Conservation (phyloP, 2,113 vertebrate genomes). For the Antigone vipio region DNA sequence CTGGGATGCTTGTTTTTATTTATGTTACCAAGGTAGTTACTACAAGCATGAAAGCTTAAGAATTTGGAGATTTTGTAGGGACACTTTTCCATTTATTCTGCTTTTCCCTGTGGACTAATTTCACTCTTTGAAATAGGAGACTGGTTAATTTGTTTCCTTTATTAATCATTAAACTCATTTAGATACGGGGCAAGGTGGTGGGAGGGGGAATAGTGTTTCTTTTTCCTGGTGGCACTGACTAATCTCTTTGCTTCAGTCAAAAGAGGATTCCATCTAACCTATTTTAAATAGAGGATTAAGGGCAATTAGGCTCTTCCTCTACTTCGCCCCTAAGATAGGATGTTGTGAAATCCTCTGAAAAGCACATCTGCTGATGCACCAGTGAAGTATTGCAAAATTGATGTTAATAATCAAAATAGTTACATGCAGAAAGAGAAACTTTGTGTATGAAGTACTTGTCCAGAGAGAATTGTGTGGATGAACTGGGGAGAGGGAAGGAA, state of each 20-base stretch:
- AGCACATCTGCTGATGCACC: constrained; percentile 7
- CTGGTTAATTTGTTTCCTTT: background rate
- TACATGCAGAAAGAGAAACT: background rate
- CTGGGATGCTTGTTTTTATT: background rate
- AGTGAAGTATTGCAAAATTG: background rate
- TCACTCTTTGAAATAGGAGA: background rate
- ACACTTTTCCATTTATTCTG: background rate
- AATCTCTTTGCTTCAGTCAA: constrained; percentile 67
- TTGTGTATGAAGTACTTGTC: background rate
- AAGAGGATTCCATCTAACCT: constrained; percentile 79
- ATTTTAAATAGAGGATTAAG: constrained; percentile 78
- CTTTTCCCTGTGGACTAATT: background rate
- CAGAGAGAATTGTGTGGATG: background rate
- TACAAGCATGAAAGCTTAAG: background rate
- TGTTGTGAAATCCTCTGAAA: constrained; percentile 45
- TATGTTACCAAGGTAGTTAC: background rate
- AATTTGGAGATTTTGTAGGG: background rate
- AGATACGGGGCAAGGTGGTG: background rate
- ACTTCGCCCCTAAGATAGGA: constrained; percentile 10
- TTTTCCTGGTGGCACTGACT: constrained; percentile 29
- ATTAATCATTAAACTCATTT: background rate
- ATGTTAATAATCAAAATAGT: background rate
- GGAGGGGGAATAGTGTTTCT: constrained; percentile 4
- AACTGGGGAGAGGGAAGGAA: background rate
- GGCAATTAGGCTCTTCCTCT: constrained; percentile 60